These are phyloP conservation scores for Orthosia gothica DNA, from an alignment of 2,888 invertebrate species.

Conservation along the genomic window DNA sequence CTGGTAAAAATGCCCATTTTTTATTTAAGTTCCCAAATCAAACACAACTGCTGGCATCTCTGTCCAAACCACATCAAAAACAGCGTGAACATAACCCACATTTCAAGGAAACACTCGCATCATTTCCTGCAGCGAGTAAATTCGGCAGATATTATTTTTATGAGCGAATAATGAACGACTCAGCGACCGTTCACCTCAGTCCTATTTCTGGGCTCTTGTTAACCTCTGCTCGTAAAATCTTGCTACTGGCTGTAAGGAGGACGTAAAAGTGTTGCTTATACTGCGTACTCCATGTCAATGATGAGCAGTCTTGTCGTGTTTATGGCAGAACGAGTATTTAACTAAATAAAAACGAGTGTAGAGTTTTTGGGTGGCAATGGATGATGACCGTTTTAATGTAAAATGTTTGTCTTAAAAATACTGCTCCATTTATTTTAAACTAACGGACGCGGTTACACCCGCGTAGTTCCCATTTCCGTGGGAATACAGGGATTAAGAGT, in stretches of 20 bases:
- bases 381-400: constrained; percentile 5
- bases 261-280: constrained; percentile 50
- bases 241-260: constrained; percentile 64
- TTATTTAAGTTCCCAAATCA: not conserved
- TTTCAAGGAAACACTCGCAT: constrained; percentile 57
- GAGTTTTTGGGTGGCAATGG: constrained; percentile 26
- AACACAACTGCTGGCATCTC: not conserved
- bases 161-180: constrained; percentile 78
- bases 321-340: constrained; percentile 38
- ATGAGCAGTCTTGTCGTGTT: constrained; percentile 42
- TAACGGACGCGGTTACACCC: too few relatives aligned
- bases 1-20: not conserved
- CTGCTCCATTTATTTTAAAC: constrained; percentile 8
- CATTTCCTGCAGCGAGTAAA: constrained; percentile 57
- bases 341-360: constrained; percentile 28
- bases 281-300: constrained; percentile 53
- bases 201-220: constrained; percentile 74
- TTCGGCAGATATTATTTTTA: constrained; percentile 79
- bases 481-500: too few relatives aligned
- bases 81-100: constrained; percentile 42
- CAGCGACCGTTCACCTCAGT: constrained; percentile 80
- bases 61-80: not conserved
- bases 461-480: too few relatives aligned
- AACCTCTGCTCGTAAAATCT: constrained; percentile 74
- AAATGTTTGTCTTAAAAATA: not conserved